Evolutionary conservation across 2,797 vertebrate species (phyloP).

Genomic region (Eulemur coronatus): DNA sequence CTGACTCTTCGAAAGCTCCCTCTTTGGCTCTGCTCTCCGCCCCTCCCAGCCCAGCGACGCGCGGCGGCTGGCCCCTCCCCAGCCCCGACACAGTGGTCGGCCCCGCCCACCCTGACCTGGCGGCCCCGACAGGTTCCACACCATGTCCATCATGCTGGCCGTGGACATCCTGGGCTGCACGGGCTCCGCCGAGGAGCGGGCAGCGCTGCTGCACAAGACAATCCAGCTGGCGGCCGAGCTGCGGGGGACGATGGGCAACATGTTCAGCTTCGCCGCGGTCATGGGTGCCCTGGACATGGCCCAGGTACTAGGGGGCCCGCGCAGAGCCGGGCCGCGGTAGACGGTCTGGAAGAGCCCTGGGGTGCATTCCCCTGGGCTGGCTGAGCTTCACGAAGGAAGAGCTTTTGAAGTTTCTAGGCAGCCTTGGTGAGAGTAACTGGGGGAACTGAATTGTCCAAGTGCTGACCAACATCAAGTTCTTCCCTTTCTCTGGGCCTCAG

Average conservation of each 20-base stretch:
- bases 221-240: constrained; percentile 97
- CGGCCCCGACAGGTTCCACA: constrained; percentile 90
- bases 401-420: not conserved
- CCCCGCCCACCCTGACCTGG: not conserved
- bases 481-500: not conserved
- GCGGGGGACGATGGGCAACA: constrained; percentile 96
- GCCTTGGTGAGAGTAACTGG: not conserved
- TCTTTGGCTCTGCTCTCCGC: not conserved
- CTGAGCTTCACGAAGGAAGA: not conserved
- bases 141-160: constrained; percentile 98
- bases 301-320: constrained; percentile 86
- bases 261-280: constrained; percentile 97
- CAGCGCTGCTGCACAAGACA: constrained; percentile 95
- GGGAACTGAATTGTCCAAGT: not conserved
- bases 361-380: not conserved
- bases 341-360: not conserved
- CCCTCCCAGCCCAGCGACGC: rapidly evolving
- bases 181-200: constrained; percentile 94
- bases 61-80: not conserved
- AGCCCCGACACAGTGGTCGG: too few species aligned
- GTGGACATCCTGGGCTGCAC: constrained; percentile 98
- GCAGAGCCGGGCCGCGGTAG: not conserved
- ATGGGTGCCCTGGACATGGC: constrained; percentile 97
- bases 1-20: not conserved
- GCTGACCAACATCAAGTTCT: not conserved